Evolutionary conservation across 1,140 invertebrate species (phyloP).

Genomic region (Pteromalus puparum): DNA sequence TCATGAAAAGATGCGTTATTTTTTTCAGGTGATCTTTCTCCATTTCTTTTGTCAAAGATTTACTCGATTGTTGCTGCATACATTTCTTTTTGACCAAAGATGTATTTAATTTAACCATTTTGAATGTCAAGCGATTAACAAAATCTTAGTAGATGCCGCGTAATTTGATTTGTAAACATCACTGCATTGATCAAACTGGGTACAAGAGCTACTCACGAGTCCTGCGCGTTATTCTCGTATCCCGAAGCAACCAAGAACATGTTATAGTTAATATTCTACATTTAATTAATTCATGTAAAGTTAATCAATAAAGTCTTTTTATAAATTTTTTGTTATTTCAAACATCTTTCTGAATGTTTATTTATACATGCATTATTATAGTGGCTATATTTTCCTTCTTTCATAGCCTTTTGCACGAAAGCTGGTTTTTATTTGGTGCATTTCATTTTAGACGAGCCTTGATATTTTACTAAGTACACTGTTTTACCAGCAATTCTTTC

Average conservation of each 20-base stretch:
- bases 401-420: no score
- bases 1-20: conserved; percentile 75
- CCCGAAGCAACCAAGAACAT: conserved; percentile 34
- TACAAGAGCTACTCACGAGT: neutral
- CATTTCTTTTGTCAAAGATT: conserved; percentile 62
- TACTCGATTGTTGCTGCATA: conserved; percentile 58
- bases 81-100: conserved; percentile 62
- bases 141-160: neutral
- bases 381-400: no score
- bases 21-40: conserved; percentile 62
- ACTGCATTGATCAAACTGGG: conserved; percentile 18
- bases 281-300: neutral
- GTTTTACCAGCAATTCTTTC: no score
- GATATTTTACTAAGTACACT: no score
- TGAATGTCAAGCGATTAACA: neutral
- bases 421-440: no score
- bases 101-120: conserved; percentile 61
- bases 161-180: neutral
- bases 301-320: no score
- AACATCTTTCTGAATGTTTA: no score
- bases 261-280: neutral
- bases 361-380: no score
- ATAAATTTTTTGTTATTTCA: no score
- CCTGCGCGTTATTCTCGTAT: neutral
- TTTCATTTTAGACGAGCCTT: no score